Conservation (phyloP, 2,113 vertebrate genomes). For the Ameiurus melas region DNA sequence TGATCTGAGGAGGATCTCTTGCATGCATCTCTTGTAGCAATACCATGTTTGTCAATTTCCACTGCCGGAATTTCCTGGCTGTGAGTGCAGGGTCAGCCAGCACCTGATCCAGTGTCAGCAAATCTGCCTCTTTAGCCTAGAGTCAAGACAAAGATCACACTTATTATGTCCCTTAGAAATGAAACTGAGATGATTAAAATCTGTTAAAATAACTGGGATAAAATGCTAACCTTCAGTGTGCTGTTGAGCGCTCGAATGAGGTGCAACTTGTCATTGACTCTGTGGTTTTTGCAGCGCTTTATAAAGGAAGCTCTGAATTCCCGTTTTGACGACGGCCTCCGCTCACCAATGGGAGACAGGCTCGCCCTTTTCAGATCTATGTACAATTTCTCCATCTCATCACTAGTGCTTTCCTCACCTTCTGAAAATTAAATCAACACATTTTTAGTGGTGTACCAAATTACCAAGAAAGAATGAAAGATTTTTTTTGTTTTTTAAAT, state of each 20-base stretch:
- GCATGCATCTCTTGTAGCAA: constrained; percentile 85
- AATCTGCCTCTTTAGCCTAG: constrained; percentile 91
- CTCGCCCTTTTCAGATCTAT: constrained; percentile 91
- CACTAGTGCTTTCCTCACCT: constrained; percentile 60
- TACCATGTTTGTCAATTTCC: constrained; percentile 85
- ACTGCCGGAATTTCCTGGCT: constrained; percentile 83
- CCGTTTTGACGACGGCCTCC: constrained; percentile 87
- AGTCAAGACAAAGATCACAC: constrained; percentile 11
- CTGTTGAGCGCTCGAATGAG: constrained; percentile 89
- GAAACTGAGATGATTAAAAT: background rate
- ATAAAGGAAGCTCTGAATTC: constrained; percentile 93
- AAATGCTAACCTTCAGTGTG: constrained; percentile 86
- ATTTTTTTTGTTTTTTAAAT: background rate
- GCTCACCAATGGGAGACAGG: constrained; percentile 88
- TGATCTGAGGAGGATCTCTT: constrained; percentile 58
- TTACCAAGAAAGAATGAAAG: background rate
- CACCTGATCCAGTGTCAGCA: constrained; percentile 87
- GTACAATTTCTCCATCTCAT: constrained; percentile 94
- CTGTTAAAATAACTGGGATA: background rate
- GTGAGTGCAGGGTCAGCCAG: constrained; percentile 80
- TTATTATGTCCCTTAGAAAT: background rate
- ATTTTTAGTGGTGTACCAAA: background rate
- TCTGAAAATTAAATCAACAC: constrained; percentile 41
- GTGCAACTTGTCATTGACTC: constrained; percentile 90
- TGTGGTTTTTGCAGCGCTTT: constrained; percentile 91